Evolutionary conservation across 2,888 invertebrate species (phyloP).

Genomic region (Melanostoma scalare): DNA sequence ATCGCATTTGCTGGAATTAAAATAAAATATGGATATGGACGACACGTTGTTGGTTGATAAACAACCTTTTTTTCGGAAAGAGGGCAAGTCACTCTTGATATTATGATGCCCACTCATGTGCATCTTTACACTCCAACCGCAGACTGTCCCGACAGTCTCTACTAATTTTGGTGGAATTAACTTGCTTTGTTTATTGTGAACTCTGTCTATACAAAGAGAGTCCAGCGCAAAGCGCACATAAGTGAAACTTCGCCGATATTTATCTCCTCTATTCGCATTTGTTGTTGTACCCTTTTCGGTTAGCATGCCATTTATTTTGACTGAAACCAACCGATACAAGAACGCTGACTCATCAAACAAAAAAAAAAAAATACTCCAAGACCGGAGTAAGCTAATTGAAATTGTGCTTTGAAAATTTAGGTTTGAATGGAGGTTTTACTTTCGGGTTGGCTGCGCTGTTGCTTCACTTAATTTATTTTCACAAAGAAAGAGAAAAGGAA

Average conservation of each 20-base stretch:
- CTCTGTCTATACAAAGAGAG: constrained; percentile 17
- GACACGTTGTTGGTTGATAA: background rate
- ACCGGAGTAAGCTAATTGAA: constrained; percentile 34
- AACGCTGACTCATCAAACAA: constrained; percentile 42
- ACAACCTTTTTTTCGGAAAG: background rate
- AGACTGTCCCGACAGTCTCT: constrained; percentile 15
- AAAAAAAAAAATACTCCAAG: background rate
- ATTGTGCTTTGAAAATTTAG: constrained; percentile 24
- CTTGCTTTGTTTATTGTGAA: constrained; percentile 22
- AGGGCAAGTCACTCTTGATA: constrained; percentile 13
- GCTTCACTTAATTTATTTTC: background rate
- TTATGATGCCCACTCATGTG: constrained; percentile 54
- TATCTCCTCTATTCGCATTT: constrained; percentile 20
- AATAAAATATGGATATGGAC: background rate
- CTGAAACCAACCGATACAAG: too few relatives aligned
- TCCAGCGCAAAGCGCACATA: constrained; percentile 30
- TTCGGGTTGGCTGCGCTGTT: background rate
- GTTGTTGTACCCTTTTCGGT: constrained; percentile 21
- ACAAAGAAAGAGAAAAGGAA: background rate
- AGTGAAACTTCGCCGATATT: constrained; percentile 41
- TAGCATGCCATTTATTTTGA: constrained; percentile 47
- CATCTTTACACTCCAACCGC: constrained; percentile 27
- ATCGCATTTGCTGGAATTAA: constrained; percentile 23
- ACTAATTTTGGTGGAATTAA: constrained; percentile 30
- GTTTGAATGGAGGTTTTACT: background rate